phyloP scores from a whole-genome alignment of 2,113 vertebrate species.

The Sterna hirundo region DNA sequence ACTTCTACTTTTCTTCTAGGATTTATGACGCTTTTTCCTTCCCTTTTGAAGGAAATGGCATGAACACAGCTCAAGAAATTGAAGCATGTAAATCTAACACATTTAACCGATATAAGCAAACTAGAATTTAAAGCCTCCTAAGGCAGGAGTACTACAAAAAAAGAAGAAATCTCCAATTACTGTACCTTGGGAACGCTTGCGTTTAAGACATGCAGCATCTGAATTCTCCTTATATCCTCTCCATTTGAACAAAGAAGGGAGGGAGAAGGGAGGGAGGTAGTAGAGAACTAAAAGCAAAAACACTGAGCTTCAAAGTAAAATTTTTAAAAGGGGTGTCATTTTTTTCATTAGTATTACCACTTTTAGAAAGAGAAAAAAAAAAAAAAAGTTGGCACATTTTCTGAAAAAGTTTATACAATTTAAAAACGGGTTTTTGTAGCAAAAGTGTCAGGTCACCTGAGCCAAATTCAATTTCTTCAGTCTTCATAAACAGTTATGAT shows the following conservation, averaged over 20 bases:
- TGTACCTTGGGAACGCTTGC: constrained; percentile 98
- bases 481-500: neutral
- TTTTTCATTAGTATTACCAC: constrained; percentile 21
- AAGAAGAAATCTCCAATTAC: constrained; percentile 75
- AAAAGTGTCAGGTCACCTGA: neutral
- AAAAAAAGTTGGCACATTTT: constrained; percentile 12
- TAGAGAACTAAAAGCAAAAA: constrained; percentile 98
- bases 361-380: neutral
- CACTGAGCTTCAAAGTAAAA: constrained; percentile 86
- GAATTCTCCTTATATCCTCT: constrained; percentile 95
- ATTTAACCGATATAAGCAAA: neutral
- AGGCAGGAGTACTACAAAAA: constrained; percentile 35
- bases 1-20: neutral
- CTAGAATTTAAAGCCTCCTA: constrained; percentile 57
- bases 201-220: constrained; percentile 92
- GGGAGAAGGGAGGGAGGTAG: constrained; percentile 96
- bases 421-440: neutral
- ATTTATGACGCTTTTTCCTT: neutral
- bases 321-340: constrained; percentile 66
- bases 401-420: neutral
- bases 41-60: neutral
- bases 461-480: neutral
- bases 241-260: constrained; percentile 99
- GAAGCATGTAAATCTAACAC: constrained; percentile 13
- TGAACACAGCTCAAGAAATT: neutral